Evolutionary conservation across 2,888 invertebrate species (phyloP).

Genomic region (Latrodectus elegans): DNA sequence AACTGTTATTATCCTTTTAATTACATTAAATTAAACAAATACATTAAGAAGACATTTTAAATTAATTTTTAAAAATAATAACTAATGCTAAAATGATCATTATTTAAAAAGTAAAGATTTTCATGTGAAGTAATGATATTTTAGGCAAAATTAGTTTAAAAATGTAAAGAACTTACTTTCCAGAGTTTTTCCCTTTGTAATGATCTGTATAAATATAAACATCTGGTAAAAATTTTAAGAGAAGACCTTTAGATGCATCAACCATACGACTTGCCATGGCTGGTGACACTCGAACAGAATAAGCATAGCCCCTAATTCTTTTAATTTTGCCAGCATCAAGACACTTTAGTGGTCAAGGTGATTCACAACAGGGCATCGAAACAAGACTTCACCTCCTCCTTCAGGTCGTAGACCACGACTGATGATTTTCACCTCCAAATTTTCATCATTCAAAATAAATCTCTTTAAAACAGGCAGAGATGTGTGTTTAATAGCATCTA

Average conservation of each 20-base stretch:
- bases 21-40: no score
- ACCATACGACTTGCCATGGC: conserved; percentile 94
- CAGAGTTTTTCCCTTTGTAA: conserved; percentile 88
- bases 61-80: no score
- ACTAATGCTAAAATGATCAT: background rate
- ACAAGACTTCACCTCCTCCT: conserved; percentile 94
- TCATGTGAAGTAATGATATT: background rate
- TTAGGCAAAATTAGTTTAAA: background rate
- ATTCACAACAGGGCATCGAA: conserved; percentile 90
- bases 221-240: conserved; percentile 93
- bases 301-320: conserved; percentile 92
- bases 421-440: conserved; percentile 86
- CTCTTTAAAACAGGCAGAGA: conserved; percentile 87
- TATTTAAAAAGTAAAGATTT: background rate
- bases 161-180: conserved; percentile 78
- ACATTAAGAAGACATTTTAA: no score
- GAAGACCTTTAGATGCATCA: conserved; percentile 91
- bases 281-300: conserved; percentile 92
- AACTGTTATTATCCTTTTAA: no score
- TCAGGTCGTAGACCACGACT: conserved; percentile 84
- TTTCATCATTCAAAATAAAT: conserved; percentile 91
- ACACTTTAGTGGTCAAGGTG: conserved; percentile 85
- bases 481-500: conserved; percentile 85
- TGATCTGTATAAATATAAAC: conserved; percentile 97
- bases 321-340: conserved; percentile 91